phyloP scores from a whole-genome alignment of 2,888 invertebrate genomes.

The Bugulina stolonifera region DNA sequence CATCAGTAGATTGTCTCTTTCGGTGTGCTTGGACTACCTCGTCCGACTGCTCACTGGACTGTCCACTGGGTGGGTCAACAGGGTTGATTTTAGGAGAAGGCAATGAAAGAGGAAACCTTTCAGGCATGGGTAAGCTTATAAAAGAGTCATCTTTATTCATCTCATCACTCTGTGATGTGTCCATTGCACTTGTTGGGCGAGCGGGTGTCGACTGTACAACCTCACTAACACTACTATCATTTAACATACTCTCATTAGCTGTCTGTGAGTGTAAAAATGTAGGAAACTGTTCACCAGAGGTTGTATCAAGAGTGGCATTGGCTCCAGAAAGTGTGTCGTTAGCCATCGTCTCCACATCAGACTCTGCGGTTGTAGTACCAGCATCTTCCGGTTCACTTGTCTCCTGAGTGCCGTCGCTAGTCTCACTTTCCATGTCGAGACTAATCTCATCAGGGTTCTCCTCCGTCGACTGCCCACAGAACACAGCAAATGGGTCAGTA shows the following conservation, averaged over 20 bases:
- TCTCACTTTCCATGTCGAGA: conserved; percentile 29
- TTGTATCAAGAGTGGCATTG: neutral
- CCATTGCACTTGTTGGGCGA: neutral
- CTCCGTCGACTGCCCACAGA: conserved; percentile 33
- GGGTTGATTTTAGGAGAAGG: no score
- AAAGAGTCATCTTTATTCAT: no score
- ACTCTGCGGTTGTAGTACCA: neutral
- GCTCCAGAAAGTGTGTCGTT: neutral
- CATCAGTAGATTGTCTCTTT: no score
- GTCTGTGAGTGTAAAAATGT: conserved; percentile 9
- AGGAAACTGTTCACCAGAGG: conserved; percentile 10
- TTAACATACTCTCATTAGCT: neutral
- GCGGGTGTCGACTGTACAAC: neutral
- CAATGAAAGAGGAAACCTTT: no score
- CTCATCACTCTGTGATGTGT: neutral
- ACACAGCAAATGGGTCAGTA: conserved; percentile 65
- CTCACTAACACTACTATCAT: neutral
- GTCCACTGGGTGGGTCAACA: no score
- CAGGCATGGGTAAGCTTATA: no score
- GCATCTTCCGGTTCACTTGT: neutral
- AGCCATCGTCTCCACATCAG: neutral
- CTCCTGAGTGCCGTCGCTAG: neutral
- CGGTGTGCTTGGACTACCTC: no score
- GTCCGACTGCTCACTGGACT: no score
- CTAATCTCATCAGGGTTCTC: conserved; percentile 35